Percentiles rank a stretch among this genome's conserved stretches.
Conservation (phyloP, 2,888 invertebrate genomes). For the Tiliacea citrago region DNA sequence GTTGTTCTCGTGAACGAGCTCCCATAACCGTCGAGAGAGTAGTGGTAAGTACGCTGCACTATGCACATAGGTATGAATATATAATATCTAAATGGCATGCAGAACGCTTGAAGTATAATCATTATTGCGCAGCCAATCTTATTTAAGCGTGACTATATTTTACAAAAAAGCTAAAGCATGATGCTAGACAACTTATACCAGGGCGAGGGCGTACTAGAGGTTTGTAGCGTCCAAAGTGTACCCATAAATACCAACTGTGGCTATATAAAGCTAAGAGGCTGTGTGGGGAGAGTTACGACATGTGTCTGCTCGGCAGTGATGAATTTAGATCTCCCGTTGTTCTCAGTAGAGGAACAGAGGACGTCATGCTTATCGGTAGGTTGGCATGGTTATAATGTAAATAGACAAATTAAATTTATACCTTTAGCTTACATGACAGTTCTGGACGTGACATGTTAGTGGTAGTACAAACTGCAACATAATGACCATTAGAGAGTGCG, state of each 20-base stretch:
- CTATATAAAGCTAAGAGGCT: conserved; percentile 89
- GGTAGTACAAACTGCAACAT: conserved; percentile 91
- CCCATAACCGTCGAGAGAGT: conserved; percentile 88
- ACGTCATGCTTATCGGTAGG: conserved; percentile 86
- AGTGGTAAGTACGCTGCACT: conserved; percentile 89
- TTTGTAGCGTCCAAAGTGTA: conserved; percentile 90
- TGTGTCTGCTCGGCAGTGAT: conserved; percentile 87
- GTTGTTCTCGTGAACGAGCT: conserved; percentile 83
- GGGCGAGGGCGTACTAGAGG: conserved; percentile 90
- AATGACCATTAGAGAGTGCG: conserved; percentile 91
- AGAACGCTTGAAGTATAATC: conserved; percentile 91
- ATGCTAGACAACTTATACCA: conserved; percentile 90
- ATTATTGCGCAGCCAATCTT: conserved; percentile 91
- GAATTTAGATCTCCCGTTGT: conserved; percentile 77
- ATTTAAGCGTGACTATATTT: conserved; percentile 91
- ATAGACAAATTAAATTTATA: conserved; percentile 90
- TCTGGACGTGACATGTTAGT: conserved; percentile 91
- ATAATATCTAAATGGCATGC: conserved; percentile 91
- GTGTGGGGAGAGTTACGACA: conserved; percentile 86
- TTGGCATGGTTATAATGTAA: conserved; percentile 87
- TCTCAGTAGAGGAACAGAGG: conserved; percentile 80
- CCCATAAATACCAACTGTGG: conserved; percentile 89
- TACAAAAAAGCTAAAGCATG: conserved; percentile 91
- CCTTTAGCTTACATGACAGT: conserved; percentile 91
- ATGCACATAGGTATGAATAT: conserved; percentile 90